A percentile compares a stretch with the other conserved stretches of the same genome.
These are phyloP conservation scores for Catostylus mosaicus DNA, from an alignment of 30 jellyfish, hydroid and myxozoan species.

Conservation along the genomic window DNA sequence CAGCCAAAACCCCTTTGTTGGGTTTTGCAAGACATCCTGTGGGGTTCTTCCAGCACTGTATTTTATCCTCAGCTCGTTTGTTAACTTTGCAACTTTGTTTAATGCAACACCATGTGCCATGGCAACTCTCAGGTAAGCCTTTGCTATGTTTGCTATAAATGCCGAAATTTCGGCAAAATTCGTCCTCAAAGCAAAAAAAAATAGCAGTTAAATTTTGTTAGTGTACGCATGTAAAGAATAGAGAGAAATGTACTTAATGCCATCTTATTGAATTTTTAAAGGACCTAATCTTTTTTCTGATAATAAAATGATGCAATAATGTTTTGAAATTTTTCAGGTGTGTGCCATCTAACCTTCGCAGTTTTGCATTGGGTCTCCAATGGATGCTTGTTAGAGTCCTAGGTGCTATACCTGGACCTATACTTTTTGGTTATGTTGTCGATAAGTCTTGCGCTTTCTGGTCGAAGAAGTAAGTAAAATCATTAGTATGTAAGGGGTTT, in stretches of 20 bases:
- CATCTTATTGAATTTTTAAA: too few species aligned
- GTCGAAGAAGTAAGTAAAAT: conserved; percentile 68
- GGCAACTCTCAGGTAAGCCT: conserved; percentile 66
- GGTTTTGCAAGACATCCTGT: conserved; percentile 48
- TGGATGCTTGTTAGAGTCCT: conserved; percentile 73
- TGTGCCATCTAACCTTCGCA: conserved; percentile 35
- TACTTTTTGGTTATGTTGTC: conserved; percentile 70
- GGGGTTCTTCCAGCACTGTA: conserved; percentile 8
- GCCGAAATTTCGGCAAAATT: too few species aligned
- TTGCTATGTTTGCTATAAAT: too few species aligned
- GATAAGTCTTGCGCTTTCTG: conserved; percentile 69
- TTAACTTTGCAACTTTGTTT: neutral
- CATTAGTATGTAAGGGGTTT: too few species aligned
- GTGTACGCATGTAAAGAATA: too few species aligned
- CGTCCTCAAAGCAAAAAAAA: too few species aligned
- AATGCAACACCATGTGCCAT: conserved; percentile 44
- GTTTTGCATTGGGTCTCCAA: conserved; percentile 84
- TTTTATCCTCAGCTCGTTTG: neutral
- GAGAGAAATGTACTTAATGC: too few species aligned
- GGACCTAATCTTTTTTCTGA: too few species aligned
- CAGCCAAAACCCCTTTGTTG: conserved; percentile 9
- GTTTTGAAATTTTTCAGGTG: conserved; percentile 48
- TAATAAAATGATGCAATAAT: too few species aligned
- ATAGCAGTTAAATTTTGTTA: too few species aligned
- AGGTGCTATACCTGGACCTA: conserved; percentile 87